Conservation (phyloP, 2,888 invertebrate species). For the Opisthograptis luteolata region DNA sequence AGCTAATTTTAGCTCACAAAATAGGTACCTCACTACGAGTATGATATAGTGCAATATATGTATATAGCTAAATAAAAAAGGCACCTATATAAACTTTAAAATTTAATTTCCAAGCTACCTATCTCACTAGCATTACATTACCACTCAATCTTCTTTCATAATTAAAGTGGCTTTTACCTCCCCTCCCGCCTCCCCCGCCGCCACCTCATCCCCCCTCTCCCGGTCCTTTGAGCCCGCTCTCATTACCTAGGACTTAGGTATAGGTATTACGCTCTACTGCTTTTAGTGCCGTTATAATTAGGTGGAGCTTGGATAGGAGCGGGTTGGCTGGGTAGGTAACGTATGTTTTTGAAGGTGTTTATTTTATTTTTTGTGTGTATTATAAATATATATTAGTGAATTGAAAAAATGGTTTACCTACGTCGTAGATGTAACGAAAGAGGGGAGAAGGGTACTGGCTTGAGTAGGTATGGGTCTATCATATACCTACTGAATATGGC, state of each 20-base stretch:
- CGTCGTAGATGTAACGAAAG: no score
- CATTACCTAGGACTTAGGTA: slow-evolving; percentile 71
- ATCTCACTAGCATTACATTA: slow-evolving; percentile 41
- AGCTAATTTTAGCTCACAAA: no score
- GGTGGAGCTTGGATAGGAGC: slow-evolving; percentile 37
- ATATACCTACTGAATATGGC: no score
- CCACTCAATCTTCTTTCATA: slow-evolving; percentile 81
- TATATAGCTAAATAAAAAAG: no score
- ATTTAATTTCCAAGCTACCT: slow-evolving; percentile 34
- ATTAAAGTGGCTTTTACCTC: slow-evolving; percentile 77
- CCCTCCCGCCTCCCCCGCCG: slow-evolving; percentile 37
- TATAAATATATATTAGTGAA: no score
- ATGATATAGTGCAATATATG: no score
- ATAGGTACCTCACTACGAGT: no score
- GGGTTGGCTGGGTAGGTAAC: background rate
- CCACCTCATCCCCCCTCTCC: slow-evolving; percentile 35
- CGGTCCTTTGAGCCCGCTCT: slow-evolving; percentile 60
- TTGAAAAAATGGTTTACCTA: no score
- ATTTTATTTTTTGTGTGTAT: no score
- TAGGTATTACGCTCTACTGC: slow-evolving; percentile 55
- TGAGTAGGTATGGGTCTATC: no score
- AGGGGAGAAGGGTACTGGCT: no score
- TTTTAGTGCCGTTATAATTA: slow-evolving; percentile 53
- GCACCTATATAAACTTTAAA: slow-evolving; percentile 25
- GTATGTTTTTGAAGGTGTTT: no score